Percentiles rank a stretch among this genome's conserved stretches.
Conservation (phyloP, 2,888 invertebrate species). For the Xestia xanthographa region DNA sequence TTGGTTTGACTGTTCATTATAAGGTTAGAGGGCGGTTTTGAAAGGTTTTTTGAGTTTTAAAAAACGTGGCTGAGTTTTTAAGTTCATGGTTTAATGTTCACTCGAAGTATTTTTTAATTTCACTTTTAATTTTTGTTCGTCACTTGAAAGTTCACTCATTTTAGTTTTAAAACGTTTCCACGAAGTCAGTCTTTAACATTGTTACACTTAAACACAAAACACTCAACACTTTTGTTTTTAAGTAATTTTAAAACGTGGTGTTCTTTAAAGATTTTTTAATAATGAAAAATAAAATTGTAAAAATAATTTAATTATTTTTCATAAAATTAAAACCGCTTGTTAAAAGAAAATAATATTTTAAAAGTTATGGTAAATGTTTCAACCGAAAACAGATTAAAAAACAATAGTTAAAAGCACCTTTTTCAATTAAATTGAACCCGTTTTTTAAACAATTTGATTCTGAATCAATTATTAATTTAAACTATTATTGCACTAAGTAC, state of each 20-base stretch:
- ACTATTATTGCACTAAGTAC: constrained; percentile 82
- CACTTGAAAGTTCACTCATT: constrained; percentile 53
- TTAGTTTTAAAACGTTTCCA: constrained; percentile 33
- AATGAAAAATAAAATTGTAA: constrained; percentile 3
- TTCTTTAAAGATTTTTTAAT: not conserved
- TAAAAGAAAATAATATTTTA: not conserved
- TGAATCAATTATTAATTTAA: constrained; percentile 67
- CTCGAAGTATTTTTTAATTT: constrained; percentile 39
- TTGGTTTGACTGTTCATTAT: constrained; percentile 42
- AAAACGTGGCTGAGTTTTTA: constrained; percentile 22
- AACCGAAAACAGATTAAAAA: constrained; percentile 33
- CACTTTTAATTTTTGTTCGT: constrained; percentile 46
- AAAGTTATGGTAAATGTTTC: constrained; percentile 7
- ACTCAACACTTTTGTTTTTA: constrained; percentile 37
- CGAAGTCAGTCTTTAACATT: constrained; percentile 28
- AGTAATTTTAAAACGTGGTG: not conserved
- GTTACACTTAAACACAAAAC: constrained; percentile 44
- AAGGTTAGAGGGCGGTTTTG: constrained; percentile 13
- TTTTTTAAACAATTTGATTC: constrained; percentile 70
- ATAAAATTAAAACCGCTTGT: not conserved
- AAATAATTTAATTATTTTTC: not conserved
- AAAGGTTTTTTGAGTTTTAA: constrained; percentile 31
- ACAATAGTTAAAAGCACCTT: constrained; percentile 57
- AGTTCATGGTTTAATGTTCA: constrained; percentile 55
- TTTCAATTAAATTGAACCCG: constrained; percentile 73